Conservation (phyloP, 2,113 vertebrate species). For the Neolamprologus cancellatus region DNA sequence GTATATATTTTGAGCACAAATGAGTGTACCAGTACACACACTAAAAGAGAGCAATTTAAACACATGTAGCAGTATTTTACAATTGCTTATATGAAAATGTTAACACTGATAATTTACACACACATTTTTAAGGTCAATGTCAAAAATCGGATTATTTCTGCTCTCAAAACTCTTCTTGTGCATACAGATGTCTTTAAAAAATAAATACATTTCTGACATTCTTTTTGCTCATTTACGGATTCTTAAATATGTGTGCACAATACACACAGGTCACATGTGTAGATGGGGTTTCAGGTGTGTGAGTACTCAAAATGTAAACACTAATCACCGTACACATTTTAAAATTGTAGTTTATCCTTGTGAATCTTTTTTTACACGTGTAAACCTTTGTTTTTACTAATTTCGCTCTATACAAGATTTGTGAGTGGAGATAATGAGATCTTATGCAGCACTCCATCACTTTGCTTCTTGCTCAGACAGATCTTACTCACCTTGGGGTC, state of each 20-base stretch:
- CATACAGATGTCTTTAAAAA: neutral
- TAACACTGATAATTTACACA: neutral
- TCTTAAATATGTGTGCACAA: neutral
- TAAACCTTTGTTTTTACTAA: neutral
- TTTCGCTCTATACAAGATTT: neutral
- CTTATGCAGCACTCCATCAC: neutral
- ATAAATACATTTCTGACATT: neutral
- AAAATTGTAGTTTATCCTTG: neutral
- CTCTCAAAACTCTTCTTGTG: neutral
- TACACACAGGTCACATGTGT: neutral
- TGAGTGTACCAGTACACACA: neutral
- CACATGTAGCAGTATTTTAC: neutral
- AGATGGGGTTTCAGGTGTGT: neutral
- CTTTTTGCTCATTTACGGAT: neutral
- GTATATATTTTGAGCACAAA: neutral
- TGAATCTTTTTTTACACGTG: neutral
- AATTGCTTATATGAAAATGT: neutral
- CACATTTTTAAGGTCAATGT: neutral
- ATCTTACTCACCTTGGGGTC: neutral
- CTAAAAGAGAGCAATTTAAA: neutral
- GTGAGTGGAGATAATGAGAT: neutral
- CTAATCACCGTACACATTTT: neutral
- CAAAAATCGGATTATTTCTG: neutral
- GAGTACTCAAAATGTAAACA: neutral
- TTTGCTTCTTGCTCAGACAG: neutral